phyloP scores from a whole-genome alignment of 2,113 vertebrate species.

The Onychostruthus taczanowskii region DNA sequence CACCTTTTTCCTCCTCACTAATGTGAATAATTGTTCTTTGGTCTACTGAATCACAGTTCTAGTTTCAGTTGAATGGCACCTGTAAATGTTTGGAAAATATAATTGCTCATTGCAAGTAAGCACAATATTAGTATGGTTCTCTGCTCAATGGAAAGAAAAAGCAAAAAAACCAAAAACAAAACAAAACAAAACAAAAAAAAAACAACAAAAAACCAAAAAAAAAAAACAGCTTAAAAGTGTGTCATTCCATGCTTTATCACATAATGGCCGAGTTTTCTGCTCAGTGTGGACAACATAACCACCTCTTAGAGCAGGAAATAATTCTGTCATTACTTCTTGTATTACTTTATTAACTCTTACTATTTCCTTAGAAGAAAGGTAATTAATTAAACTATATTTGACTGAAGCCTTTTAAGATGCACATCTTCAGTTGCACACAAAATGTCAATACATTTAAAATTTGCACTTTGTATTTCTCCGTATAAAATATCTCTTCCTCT shows the following conservation, averaged over 20 bases:
- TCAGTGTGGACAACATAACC: background rate
- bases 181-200: too few relatives aligned
- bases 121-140: background rate
- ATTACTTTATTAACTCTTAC: background rate
- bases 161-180: background rate
- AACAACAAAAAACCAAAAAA: background rate
- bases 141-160: background rate
- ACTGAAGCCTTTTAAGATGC: background rate
- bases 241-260: background rate
- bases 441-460: background rate
- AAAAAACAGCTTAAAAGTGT: background rate
- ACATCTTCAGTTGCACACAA: background rate
- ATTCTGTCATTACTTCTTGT: background rate
- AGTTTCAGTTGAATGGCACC: background rate
- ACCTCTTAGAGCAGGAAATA: background rate
- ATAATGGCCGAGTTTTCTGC: background rate
- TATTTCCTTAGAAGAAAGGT: background rate
- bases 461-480: background rate
- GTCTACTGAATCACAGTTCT: background rate
- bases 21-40: background rate
- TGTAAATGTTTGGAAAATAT: background rate
- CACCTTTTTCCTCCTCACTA: background rate
- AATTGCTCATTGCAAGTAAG: background rate
- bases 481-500: background rate
- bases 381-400: background rate